Percentiles rank a stretch among this genome's conserved stretches.
These are phyloP conservation scores for Dynastes tityus DNA, from an alignment of 2,888 invertebrate genomes.

Conservation along the genomic window DNA sequence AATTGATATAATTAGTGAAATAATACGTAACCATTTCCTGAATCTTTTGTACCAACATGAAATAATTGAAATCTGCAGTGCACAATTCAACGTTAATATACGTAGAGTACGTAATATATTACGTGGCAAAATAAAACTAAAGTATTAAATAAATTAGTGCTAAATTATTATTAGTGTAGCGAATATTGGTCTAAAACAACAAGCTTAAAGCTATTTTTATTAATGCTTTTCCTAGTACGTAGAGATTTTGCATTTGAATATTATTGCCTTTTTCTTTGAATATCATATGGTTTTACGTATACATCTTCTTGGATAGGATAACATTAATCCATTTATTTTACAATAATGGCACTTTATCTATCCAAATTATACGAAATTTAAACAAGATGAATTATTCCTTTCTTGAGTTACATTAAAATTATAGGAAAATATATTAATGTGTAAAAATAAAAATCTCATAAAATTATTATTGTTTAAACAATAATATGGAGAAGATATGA, in stretches of 20 bases:
- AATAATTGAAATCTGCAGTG: no score
- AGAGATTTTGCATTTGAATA: conserved; percentile 22
- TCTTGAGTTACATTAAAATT: not conserved
- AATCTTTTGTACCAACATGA: no score
- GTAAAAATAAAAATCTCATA: conserved; percentile 3
- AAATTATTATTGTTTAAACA: not conserved
- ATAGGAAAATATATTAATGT: not conserved
- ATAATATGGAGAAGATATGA: not conserved
- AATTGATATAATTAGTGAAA: no score
- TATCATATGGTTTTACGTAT: not conserved
- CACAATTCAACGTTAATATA: no score
- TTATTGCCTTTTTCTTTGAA: conserved; percentile 6
- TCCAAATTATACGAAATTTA: conserved; percentile 4
- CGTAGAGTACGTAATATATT: no score
- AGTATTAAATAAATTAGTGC: not conserved
- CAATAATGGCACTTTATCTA: conserved; percentile 18
- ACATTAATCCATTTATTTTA: not conserved
- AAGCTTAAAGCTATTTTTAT: not conserved
- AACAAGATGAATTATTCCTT: not conserved
- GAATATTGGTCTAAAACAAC: not conserved
- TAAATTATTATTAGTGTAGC: not conserved
- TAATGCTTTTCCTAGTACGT: not conserved
- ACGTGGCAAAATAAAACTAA: not conserved
- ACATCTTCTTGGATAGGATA: not conserved
- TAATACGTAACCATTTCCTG: not conserved